Conservation (phyloP, 2,888 invertebrate species). For the Cephus rjabovi region DNA sequence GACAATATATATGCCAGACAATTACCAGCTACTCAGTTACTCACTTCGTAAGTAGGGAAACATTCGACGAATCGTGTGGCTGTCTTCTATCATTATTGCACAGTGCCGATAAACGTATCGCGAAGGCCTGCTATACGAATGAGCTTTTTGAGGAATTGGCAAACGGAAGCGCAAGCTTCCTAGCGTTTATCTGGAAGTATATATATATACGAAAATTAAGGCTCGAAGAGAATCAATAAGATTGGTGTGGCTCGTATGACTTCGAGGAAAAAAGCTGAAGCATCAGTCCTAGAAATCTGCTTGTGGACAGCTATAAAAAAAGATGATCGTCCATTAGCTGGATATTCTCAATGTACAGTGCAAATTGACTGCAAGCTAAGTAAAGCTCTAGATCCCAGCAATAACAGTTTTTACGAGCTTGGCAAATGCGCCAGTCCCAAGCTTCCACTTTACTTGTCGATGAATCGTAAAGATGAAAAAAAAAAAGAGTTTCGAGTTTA, state of each 20-base stretch:
- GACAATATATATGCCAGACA: neutral
- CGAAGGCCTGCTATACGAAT: neutral
- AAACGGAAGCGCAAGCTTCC: neutral
- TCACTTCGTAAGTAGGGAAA: neutral
- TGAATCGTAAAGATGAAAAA: neutral
- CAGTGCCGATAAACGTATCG: neutral
- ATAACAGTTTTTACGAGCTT: neutral
- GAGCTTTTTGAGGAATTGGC: neutral
- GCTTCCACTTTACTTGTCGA: neutral
- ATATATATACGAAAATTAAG: neutral
- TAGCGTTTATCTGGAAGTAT: neutral
- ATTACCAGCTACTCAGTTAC: neutral
- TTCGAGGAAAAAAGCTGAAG: neutral
- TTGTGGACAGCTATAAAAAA: neutral
- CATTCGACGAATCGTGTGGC: neutral
- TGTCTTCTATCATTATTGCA: neutral
- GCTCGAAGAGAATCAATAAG: neutral
- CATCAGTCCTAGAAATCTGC: neutral
- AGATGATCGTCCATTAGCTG: neutral
- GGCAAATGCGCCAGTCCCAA: neutral
- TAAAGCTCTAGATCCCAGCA: neutral
- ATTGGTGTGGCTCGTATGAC: neutral
- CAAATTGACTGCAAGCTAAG: neutral
- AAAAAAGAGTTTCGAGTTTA: neutral
- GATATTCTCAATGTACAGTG: neutral